Evolutionary conservation across 2,113 vertebrate species (phyloP).

Genomic region (Cyprinodon tularosa): DNA sequence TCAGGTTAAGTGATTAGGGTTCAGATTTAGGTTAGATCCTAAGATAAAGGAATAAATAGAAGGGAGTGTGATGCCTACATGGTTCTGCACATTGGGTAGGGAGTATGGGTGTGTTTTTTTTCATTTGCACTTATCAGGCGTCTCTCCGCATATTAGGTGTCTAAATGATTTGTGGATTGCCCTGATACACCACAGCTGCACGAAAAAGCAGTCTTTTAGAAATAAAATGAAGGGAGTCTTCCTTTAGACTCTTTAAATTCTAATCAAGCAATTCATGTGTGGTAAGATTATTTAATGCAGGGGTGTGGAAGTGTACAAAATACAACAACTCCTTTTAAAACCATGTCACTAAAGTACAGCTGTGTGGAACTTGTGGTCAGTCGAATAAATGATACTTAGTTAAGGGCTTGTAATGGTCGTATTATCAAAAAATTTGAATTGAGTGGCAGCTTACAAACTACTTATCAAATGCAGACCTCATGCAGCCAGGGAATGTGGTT

Average conservation of each 20-base stretch:
- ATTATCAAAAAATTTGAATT: constrained; percentile 43
- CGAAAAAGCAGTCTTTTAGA: constrained; percentile 30
- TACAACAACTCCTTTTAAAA: constrained; percentile 49
- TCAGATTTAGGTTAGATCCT: constrained; percentile 36
- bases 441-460: constrained; percentile 41
- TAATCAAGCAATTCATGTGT: constrained; percentile 38
- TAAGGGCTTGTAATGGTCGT: constrained; percentile 62
- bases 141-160: constrained; percentile 6
- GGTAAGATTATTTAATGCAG: constrained; percentile 59
- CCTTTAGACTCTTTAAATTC: constrained; percentile 33
- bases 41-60: constrained; percentile 33
- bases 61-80: constrained; percentile 11
- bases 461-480: constrained; percentile 44
- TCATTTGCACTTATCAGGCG: constrained; percentile 9
- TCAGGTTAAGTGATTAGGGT: constrained; percentile 19
- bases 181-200: constrained; percentile 6
- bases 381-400: constrained; percentile 30
- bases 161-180: constrained; percentile 21
- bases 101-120: constrained; percentile 4
- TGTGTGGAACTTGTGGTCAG: constrained; percentile 66
- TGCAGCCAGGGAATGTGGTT: constrained; percentile 48
- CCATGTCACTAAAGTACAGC: constrained; percentile 25
- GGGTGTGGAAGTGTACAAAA: constrained; percentile 33
- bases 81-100: not conserved
- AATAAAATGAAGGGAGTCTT: constrained; percentile 10